Conservation (phyloP, 2,888 invertebrate genomes). For the Salpingus planirostris region DNA sequence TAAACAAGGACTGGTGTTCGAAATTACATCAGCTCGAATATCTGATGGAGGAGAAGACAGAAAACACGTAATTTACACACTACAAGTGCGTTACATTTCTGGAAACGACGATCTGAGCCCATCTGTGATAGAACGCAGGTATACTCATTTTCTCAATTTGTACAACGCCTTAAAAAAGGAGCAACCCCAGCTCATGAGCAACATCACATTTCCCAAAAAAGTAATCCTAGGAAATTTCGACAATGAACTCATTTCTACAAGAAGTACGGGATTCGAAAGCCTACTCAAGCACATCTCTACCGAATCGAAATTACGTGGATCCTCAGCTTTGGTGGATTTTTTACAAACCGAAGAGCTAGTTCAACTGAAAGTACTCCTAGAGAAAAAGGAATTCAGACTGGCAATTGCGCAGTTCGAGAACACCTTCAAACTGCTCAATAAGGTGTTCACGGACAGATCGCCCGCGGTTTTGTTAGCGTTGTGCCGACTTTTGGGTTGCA, state of each 20-base stretch:
- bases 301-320: slow-evolving; percentile 50
- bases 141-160: slow-evolving; percentile 61
- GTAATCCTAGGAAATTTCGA: slow-evolving; percentile 57
- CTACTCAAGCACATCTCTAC: slow-evolving; percentile 50
- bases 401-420: slow-evolving; percentile 59
- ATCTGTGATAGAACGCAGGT: slow-evolving; percentile 58
- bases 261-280: slow-evolving; percentile 57
- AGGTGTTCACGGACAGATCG: slow-evolving; percentile 58
- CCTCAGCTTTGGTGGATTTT: slow-evolving; percentile 51
- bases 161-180: slow-evolving; percentile 54
- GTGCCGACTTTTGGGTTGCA: slow-evolving; percentile 60
- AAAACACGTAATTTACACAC: slow-evolving; percentile 61
- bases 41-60: slow-evolving; percentile 53
- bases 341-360: slow-evolving; percentile 57
- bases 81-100: slow-evolving; percentile 55
- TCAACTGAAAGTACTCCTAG: slow-evolving; percentile 52
- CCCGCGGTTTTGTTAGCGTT: slow-evolving; percentile 56
- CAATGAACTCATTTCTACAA: slow-evolving; percentile 52
- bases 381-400: slow-evolving; percentile 49
- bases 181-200: slow-evolving; percentile 46
- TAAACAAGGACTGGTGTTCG: slow-evolving; percentile 47
- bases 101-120: slow-evolving; percentile 49
- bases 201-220: slow-evolving; percentile 58
- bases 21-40: slow-evolving; percentile 59
- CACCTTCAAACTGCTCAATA: slow-evolving; percentile 57